Evolutionary conservation across 2,797 vertebrate species (phyloP), one percentile per base, ranked within the genome.

Genomic region (Sylvia borin): DNA sequence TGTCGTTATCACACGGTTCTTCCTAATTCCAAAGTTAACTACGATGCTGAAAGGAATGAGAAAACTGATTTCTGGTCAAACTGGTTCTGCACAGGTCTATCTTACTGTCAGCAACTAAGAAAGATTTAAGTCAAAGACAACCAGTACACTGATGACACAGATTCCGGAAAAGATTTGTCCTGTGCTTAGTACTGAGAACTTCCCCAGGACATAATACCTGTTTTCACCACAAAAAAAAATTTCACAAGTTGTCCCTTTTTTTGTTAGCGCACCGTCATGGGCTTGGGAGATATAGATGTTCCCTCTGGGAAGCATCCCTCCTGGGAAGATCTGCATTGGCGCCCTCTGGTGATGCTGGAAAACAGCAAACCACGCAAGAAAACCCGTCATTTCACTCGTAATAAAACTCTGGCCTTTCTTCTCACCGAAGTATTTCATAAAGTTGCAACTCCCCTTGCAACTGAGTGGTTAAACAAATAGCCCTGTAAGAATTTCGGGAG

Each of bases 271-370:
- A 17, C 45, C 12, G 16, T 7, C 25, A 7, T 10, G 45, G 61
- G 15, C 15, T 78, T 68, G 55, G 67, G 24, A 61, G 38, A 42
- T 13, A 32, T 4, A 40, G 66, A 43, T 36, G 31, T 40, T 73
- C 8, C 9, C 31, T 13, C 55, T 20, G 51, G 26, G 51, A 79
- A 84, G 32, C 26, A 36, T 54, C 57, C 7, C 45, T 48, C 24
- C 36, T 7, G 50, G 77, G 83, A 79, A 13, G 27, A 42, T 76
- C 94, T 51, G 77, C 65, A 32, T 74, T 94, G 83, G 96, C 95
- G 94, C 96, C 96, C 96, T 65, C 96, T 97, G 96, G 88, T 94
- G 96, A 95, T 94, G 32, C 93, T 67, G 64, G 74, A 68, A 88
- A 90, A 82, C 32, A 77, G 31, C 67, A 95, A 92, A 82, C 53